These are phyloP conservation scores for Tetramorium parvispinum DNA, from an alignment of 1,140 invertebrate genomes.

Conservation along the genomic window DNA sequence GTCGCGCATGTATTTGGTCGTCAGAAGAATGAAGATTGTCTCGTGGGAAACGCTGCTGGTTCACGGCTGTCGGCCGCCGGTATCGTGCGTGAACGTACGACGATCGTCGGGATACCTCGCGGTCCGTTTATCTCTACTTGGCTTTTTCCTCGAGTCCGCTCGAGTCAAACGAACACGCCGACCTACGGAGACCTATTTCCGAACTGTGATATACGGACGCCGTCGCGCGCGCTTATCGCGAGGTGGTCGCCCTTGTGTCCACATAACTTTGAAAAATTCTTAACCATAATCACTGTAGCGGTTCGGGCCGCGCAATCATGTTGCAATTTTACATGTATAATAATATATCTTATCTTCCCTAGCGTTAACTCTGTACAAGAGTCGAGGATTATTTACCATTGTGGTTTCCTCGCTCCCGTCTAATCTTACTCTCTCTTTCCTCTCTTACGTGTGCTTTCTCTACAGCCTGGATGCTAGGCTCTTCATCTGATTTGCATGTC, in stretches of 20 bases:
- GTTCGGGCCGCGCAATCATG: slow-evolving; percentile 33
- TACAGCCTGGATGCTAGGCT: slow-evolving; percentile 38
- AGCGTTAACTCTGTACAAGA: slow-evolving; percentile 80
- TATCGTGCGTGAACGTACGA: slow-evolving; percentile 34
- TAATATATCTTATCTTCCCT: slow-evolving; percentile 76
- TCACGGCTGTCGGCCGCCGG: not conserved
- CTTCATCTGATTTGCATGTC: slow-evolving; percentile 26
- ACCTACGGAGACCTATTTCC: slow-evolving; percentile 15
- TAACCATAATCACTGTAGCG: slow-evolving; percentile 50
- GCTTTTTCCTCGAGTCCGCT: not conserved
- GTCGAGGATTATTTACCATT: slow-evolving; percentile 77
- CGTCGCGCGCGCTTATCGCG: slow-evolving; percentile 26
- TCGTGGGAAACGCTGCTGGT: slow-evolving; percentile 38
- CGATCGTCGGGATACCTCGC: not conserved
- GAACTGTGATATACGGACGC: slow-evolving; percentile 37
- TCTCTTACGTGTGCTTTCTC: slow-evolving; percentile 33
- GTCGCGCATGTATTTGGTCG: slow-evolving; percentile 36
- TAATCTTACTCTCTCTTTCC: slow-evolving; percentile 48
- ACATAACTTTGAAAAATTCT: slow-evolving; percentile 57
- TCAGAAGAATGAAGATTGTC: slow-evolving; percentile 57
- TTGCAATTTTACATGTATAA: slow-evolving; percentile 64
- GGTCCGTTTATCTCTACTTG: not conserved
- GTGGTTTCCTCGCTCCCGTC: slow-evolving; percentile 75
- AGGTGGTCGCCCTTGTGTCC: slow-evolving; percentile 44
- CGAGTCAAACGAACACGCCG: slow-evolving; percentile 20